These are phyloP conservation scores for Amiota minor DNA, from an alignment of 2,888 invertebrate genomes.

Conservation along the genomic window DNA sequence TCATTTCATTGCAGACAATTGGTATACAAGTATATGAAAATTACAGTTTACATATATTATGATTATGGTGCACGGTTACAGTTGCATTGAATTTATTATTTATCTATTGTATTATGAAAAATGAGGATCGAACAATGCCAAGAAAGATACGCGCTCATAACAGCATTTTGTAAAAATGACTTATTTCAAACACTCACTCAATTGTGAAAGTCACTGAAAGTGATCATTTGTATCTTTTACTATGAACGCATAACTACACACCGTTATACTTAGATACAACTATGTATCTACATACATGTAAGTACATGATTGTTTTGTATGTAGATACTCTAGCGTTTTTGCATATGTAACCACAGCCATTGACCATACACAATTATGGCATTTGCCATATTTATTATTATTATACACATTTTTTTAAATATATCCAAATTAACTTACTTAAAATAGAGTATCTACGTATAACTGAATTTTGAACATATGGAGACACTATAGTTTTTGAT, in stretches of 20 bases:
- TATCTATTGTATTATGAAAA: background rate
- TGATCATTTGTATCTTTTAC: background rate
- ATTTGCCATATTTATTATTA: background rate
- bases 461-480: slow-evolving; percentile 4
- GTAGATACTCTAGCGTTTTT: background rate
- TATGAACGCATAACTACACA: background rate
- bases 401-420: background rate
- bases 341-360: background rate
- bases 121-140: slow-evolving; percentile 1
- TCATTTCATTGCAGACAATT: no score
- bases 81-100: background rate
- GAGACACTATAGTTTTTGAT: background rate
- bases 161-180: background rate
- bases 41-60: background rate
- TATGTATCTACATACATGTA: no score
- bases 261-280: no score
- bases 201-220: slow-evolving; percentile 14
- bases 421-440: background rate
- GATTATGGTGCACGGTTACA: background rate
- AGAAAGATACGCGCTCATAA: background rate
- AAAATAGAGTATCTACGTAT: background rate
- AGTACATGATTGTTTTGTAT: background rate
- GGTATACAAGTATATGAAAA: background rate
- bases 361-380: background rate
- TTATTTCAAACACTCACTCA: background rate